Percentiles rank a stretch among this genome's conserved stretches.
Conservation (phyloP, 2,113 vertebrate genomes). For the Chrysochloris asiatica region DNA sequence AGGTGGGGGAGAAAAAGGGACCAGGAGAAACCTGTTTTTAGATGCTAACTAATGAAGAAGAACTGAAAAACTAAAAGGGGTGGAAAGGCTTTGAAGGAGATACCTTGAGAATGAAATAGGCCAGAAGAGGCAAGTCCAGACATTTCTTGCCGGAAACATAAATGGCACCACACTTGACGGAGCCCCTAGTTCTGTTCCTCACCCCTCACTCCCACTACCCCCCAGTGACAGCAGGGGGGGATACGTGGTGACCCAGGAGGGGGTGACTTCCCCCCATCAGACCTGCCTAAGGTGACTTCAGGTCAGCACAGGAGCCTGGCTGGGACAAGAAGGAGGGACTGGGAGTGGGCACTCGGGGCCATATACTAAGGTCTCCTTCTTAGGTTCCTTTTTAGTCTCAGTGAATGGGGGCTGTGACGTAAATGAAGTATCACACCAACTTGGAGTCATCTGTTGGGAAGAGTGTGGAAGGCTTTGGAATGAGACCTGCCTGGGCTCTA, state of each 20-base stretch:
- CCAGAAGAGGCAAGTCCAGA: background rate
- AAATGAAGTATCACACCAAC: background rate
- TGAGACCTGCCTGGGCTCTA: background rate
- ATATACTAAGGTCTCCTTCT: slow-evolving; percentile 38
- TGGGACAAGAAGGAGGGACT: background rate
- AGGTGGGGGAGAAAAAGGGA: background rate
- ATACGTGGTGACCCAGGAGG: background rate
- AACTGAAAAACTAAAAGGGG: background rate
- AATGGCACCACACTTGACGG: background rate
- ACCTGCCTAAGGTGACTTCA: background rate
- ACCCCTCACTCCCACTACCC: no score
- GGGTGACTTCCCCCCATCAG: background rate
- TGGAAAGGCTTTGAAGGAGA: background rate
- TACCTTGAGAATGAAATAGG: slow-evolving; percentile 15
- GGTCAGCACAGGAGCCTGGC: background rate
- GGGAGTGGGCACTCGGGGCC: background rate
- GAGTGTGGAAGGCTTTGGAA: background rate
- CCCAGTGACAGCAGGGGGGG: background rate
- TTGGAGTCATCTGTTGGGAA: background rate
- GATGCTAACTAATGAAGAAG: slow-evolving; percentile 36
- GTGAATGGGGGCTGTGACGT: background rate
- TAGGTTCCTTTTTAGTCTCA: background rate
- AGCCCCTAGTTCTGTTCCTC: background rate
- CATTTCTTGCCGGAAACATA: background rate
- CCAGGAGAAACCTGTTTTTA: slow-evolving; percentile 37